Evolutionary conservation across 2,888 invertebrate genomes (phyloP).

Genomic region (Eupithecia subfuscata): DNA sequence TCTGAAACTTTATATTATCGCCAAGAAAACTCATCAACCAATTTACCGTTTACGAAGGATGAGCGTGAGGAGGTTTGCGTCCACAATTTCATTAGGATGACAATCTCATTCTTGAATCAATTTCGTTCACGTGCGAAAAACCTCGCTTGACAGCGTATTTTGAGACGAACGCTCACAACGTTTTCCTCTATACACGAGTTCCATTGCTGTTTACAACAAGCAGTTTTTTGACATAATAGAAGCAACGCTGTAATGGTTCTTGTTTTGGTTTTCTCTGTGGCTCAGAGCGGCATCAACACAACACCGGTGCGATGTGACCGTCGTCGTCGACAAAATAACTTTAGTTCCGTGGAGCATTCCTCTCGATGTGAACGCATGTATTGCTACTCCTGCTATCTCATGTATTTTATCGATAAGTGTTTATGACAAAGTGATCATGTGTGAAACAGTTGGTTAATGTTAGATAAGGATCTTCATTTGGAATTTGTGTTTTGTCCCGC

Average conservation of each 20-base stretch:
- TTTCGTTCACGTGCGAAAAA: conserved; percentile 76
- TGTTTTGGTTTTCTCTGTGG: conserved; percentile 49
- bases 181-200: conserved; percentile 28
- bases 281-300: conserved; percentile 36
- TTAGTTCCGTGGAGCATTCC: conserved; percentile 71
- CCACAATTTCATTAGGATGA: conserved; percentile 64
- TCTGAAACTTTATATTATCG: neutral
- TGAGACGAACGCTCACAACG: conserved; percentile 48
- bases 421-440: conserved; percentile 34
- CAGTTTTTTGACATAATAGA: neutral
- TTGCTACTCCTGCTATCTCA: conserved; percentile 23
- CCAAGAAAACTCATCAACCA: conserved; percentile 16
- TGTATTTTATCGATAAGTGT: conserved; percentile 35
- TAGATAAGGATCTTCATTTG: conserved; percentile 22
- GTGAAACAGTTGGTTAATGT: conserved; percentile 25
- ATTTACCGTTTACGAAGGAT: conserved; percentile 33
- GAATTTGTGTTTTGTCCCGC: conserved; percentile 14
- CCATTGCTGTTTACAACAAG: conserved; percentile 43
- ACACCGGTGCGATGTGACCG: conserved; percentile 44
- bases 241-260: conserved; percentile 57
- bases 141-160: conserved; percentile 67
- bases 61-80: conserved; percentile 36
- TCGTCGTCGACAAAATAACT: conserved; percentile 65
- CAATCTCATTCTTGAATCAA: conserved; percentile 74
- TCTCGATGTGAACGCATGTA: conserved; percentile 63